Evolutionary conservation across 2,797 vertebrate genomes (phyloP).

Genomic region (Onychomys leucogaster): DNA sequence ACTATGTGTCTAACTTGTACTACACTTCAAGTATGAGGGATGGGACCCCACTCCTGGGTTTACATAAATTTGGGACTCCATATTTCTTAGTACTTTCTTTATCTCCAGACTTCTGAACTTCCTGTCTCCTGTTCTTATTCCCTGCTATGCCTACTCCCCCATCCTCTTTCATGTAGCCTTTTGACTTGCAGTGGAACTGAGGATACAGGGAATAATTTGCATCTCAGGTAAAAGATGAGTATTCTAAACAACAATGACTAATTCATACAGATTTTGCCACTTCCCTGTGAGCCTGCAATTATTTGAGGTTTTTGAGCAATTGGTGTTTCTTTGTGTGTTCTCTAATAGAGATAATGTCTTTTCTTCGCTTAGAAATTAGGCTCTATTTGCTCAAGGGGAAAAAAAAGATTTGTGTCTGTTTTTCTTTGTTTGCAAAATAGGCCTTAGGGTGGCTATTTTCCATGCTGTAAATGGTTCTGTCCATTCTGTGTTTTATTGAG

Average conservation of each 20-base stretch:
- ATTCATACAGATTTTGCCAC: constrained; percentile 36
- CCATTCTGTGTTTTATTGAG: constrained; percentile 21
- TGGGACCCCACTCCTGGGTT: neutral
- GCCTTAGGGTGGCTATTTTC: neutral
- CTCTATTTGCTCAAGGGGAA: constrained; percentile 35
- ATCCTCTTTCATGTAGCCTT: neutral
- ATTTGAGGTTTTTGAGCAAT: constrained; percentile 49
- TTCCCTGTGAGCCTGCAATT: constrained; percentile 43
- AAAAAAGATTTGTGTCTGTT: constrained; percentile 17
- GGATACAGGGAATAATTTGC: constrained; percentile 6
- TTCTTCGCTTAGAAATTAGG: constrained; percentile 38
- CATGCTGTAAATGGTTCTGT: constrained; percentile 40
- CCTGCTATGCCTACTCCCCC: neutral
- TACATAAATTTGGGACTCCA: constrained; percentile 13
- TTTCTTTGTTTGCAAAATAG: constrained; percentile 9
- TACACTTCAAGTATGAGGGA: neutral
- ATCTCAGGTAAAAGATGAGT: constrained; percentile 66
- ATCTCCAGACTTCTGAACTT: constrained; percentile 18
- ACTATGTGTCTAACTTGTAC: neutral
- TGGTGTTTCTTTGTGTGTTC: constrained; percentile 62
- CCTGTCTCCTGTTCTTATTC: neutral
- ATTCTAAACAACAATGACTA: constrained; percentile 54
- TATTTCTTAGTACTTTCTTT: constrained; percentile 46
- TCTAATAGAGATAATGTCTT: constrained; percentile 51
- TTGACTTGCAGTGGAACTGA: constrained; percentile 15